These are phyloP conservation scores for Selene dorsalis DNA, from an alignment of 2,797 vertebrate species.

Conservation along the genomic window DNA sequence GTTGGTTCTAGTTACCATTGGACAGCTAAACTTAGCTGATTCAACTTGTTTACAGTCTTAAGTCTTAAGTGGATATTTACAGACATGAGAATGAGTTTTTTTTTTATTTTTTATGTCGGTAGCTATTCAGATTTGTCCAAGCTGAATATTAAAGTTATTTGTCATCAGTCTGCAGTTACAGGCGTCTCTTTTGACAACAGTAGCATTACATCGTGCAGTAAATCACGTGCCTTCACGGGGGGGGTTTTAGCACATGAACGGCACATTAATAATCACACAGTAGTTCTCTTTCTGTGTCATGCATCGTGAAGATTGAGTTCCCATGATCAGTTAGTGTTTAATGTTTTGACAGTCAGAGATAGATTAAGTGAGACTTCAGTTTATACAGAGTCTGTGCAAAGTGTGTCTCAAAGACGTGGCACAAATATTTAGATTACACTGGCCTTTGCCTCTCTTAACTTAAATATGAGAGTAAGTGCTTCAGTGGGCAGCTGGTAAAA, in stretches of 20 bases:
- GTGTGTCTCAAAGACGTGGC: neutral
- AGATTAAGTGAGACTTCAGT: neutral
- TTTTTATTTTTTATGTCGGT: too few relatives aligned
- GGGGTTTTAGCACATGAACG: neutral
- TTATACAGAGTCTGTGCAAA: slow-evolving; percentile 16
- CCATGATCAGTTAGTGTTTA: slow-evolving; percentile 22
- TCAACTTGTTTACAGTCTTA: too few relatives aligned
- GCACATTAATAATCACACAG: neutral
- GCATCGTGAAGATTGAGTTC: neutral
- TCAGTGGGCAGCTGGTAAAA: slow-evolving; percentile 19
- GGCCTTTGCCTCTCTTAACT: slow-evolving; percentile 10
- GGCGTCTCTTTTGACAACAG: neutral
- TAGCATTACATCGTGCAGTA: neutral
- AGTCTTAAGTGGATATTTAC: too few relatives aligned
- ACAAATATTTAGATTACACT: slow-evolving; percentile 37
- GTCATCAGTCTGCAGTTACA: neutral
- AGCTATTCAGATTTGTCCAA: neutral
- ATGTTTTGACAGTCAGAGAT: slow-evolving; percentile 22
- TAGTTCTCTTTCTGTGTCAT: neutral
- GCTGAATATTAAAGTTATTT: neutral
- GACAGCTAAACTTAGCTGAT: too few relatives aligned
- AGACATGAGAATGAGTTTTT: too few relatives aligned
- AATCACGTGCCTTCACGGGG: too few relatives aligned
- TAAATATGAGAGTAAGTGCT: neutral
- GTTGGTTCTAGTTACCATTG: too few relatives aligned